phyloP scores from a whole-genome alignment of 2,888 invertebrate genomes.

The Stenurella melanura region DNA sequence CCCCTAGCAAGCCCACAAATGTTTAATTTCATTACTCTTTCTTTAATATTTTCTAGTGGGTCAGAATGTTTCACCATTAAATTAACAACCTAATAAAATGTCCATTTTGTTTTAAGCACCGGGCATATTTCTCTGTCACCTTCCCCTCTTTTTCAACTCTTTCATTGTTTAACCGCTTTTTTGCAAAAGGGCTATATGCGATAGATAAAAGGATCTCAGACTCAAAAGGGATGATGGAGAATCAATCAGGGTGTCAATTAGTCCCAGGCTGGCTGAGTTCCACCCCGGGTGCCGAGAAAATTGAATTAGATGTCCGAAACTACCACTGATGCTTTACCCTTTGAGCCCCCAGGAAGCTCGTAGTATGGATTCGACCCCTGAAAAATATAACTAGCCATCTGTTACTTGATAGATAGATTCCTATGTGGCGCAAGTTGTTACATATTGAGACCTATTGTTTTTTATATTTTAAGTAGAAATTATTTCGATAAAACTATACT shows the following conservation, averaged over 20 bases:
- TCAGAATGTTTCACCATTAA: slow-evolving; percentile 12
- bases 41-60: neutral
- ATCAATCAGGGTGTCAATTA: slow-evolving; percentile 70
- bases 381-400: slow-evolving; percentile 8
- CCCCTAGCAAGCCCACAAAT: slow-evolving; percentile 16
- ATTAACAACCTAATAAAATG: slow-evolving; percentile 34
- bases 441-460: too few relatives aligned
- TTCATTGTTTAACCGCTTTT: slow-evolving; percentile 14
- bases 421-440: neutral
- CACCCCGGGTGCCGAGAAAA: slow-evolving; percentile 59
- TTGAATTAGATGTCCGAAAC: slow-evolving; percentile 60
- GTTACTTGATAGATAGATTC: neutral
- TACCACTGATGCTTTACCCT: slow-evolving; percentile 40
- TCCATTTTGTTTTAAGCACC: slow-evolving; percentile 12
- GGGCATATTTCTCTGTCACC: slow-evolving; percentile 24
- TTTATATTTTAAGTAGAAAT: too few relatives aligned
- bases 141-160: neutral
- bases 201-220: slow-evolving; percentile 48
- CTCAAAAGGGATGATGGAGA: slow-evolving; percentile 62
- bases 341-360: slow-evolving; percentile 27
- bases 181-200: neutral
- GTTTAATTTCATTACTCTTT: slow-evolving; percentile 10
- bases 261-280: slow-evolving; percentile 58
- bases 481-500: too few relatives aligned
- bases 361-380: neutral